Percentiles rank a stretch among this genome's conserved stretches.
Conservation (phyloP, 2,888 invertebrate species). For the Ophion obscuratus region DNA sequence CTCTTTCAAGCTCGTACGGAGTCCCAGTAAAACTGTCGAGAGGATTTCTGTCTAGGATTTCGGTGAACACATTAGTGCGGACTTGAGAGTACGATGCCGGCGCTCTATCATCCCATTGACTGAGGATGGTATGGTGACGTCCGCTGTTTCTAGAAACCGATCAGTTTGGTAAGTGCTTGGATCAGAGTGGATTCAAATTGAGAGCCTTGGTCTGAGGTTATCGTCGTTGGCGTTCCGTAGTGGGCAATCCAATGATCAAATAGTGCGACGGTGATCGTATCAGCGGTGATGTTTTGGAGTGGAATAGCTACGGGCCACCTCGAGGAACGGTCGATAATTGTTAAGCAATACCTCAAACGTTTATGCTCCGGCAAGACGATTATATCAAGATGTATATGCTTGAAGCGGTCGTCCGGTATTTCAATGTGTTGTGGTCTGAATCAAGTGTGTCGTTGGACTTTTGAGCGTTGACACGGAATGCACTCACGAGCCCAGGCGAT, state of each 20-base stretch:
- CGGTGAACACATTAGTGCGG: too few species aligned
- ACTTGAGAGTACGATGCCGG: background rate
- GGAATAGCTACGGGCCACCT: constrained; percentile 72
- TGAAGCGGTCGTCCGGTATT: constrained; percentile 73
- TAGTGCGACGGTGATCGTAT: constrained; percentile 27
- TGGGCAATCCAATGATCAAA: constrained; percentile 36
- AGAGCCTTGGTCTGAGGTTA: constrained; percentile 75
- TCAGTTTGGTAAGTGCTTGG: background rate
- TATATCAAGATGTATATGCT: constrained; percentile 78
- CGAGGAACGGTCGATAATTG: background rate
- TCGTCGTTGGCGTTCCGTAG: constrained; percentile 47
- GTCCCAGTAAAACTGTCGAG: too few species aligned
- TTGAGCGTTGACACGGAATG: constrained; percentile 75
- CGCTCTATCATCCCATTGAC: background rate
- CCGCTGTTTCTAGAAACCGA: too few species aligned
- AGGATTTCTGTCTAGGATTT: background rate
- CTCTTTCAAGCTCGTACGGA: constrained; percentile 25
- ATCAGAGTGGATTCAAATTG: constrained; percentile 72
- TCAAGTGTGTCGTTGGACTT: constrained; percentile 73
- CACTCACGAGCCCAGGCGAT: constrained; percentile 73
- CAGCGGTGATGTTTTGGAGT: constrained; percentile 58
- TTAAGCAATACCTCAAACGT: constrained; percentile 74
- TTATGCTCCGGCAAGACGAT: constrained; percentile 71
- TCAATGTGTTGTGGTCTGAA: constrained; percentile 60
- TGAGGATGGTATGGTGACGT: too few species aligned